Base-by-base conservation (phyloP, 2,888 invertebrate genomes). In the Pelosia muscerda region DNA sequence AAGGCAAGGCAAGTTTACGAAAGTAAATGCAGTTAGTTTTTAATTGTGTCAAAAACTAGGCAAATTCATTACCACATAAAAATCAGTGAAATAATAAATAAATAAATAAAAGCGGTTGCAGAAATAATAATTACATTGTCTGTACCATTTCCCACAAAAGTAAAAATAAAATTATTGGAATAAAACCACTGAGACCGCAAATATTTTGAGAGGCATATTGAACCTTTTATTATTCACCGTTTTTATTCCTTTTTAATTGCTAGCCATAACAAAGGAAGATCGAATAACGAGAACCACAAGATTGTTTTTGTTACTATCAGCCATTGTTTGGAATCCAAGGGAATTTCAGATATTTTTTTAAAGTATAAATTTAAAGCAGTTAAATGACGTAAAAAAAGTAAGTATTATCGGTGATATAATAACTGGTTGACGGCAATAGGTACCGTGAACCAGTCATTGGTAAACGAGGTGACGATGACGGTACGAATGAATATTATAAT, bases 241-340 rank as follows among this genome's bases (percentile, higher is more conserved):
- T 85, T 84, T 87, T 83, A 82, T 84, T 86, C 81, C 74, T 84
- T 86, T 88, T 90, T 90, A 91, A 91, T 91, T 91, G 90, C 86
- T 86, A 71, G 63, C 84, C 77, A 79, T 82, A 86, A 91, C 89
- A 91, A 90, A 90, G 86, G 86, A 84, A 84, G 82, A 87, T 88
- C 86, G 85, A 86, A 86, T 86, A 83, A 83, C 81, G 83, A 85
- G 87, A 88, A 86, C 85, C 81, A 84, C 86, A 86, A 80, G 81
- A 23, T 49, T 49, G 23, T n/a, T 73, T 62, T 61, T 49, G n/a
- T 23, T 28, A 61, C n/a, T 28, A 49, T 49, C n/a, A 78, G 60
- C 73, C 73, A 76, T 80, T 79, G 73, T 78, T 75, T 68, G 63
- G 72, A 68, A 65, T 62, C 63, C 59, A 58, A 74, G 31, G 63